Evolutionary conservation across 2,113 vertebrate genomes (phyloP).

Genomic region (Meriones unguiculatus): DNA sequence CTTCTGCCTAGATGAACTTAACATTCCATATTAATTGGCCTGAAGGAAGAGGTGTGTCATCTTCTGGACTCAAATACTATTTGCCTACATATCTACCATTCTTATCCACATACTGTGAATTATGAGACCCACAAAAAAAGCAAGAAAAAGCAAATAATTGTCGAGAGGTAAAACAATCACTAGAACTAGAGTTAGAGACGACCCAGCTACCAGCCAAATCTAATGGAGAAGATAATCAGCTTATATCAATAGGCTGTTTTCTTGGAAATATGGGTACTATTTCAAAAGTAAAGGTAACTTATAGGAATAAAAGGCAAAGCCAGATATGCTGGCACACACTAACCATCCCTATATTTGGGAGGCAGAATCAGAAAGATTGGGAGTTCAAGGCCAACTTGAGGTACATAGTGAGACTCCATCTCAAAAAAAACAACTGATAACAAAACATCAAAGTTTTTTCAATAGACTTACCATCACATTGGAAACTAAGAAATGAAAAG

Average conservation of each 20-base stretch:
- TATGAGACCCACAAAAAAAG: background rate
- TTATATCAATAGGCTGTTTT: background rate
- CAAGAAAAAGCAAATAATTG: slow-evolving; percentile 12
- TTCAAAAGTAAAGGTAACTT: slow-evolving; percentile 21
- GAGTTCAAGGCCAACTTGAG: background rate
- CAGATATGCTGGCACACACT: background rate
- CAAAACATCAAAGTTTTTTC: background rate
- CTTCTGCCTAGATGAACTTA: background rate
- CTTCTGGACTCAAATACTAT: slow-evolving; percentile 13
- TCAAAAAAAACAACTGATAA: background rate
- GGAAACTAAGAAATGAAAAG: background rate
- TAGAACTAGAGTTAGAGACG: slow-evolving; percentile 6
- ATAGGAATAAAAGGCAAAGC: slow-evolving; percentile 14
- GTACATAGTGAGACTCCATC: background rate
- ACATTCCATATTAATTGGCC: background rate
- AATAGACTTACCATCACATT: background rate
- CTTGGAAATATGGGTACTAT: background rate
- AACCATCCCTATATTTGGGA: background rate
- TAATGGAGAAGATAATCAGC: background rate
- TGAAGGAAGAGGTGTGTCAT: background rate
- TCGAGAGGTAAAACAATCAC: slow-evolving; percentile 43
- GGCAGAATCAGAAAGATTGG: background rate
- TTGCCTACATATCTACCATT: background rate
- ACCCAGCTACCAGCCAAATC: background rate
- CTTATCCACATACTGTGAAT: background rate